These are phyloP conservation scores for Psittacula cyanocephala DNA, from an alignment of 2,113 vertebrate genomes.

Conservation along the genomic window DNA sequence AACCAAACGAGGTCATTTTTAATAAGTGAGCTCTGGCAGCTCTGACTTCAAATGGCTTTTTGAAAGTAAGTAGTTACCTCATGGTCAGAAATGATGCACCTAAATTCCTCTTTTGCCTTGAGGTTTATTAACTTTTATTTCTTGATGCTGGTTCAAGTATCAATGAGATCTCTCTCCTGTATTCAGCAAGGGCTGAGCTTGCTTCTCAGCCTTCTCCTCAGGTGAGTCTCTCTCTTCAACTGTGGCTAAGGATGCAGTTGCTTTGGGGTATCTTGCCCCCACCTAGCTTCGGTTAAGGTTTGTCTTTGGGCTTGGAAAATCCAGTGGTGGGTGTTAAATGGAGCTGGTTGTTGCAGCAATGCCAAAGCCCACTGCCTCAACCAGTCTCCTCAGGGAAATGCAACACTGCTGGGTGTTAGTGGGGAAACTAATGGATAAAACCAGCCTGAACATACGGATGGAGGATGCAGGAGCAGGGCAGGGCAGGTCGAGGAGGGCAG, in stretches of 20 bases:
- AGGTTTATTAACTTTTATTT: not conserved
- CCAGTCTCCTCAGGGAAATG: not conserved
- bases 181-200: not conserved
- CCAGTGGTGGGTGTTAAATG: not conserved
- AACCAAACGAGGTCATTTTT: not conserved
- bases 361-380: not conserved
- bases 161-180: not conserved
- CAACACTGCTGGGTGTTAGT: not conserved
- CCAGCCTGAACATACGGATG: rapidly evolving
- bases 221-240: not conserved
- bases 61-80: not conserved
- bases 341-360: not conserved
- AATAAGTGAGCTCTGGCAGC: too few species aligned
- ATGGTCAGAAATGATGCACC: not conserved
- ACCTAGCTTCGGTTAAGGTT: not conserved
- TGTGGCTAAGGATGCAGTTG: rapidly evolving
- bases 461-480: not conserved
- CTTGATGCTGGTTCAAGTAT: not conserved
- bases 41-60: not conserved
- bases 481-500: not conserved
- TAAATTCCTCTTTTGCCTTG: not conserved
- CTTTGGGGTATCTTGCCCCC: not conserved
- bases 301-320: not conserved
- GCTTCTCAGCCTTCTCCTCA: not conserved
- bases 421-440: not conserved